These are phyloP conservation scores for Hofmannophila pseudospretella DNA, from an alignment of 2,888 invertebrate species.

Conservation along the genomic window DNA sequence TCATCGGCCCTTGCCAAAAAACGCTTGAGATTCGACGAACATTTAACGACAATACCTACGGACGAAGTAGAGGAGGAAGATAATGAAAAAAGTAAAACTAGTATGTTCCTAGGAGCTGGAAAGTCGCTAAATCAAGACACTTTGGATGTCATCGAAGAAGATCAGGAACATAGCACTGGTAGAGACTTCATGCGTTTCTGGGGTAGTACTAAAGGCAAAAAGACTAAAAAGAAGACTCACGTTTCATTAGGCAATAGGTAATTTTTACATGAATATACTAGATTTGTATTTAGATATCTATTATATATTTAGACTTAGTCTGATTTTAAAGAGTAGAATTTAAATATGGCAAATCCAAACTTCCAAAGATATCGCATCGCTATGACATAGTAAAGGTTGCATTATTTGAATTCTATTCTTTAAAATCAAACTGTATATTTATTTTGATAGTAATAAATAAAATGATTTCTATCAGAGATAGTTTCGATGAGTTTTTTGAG, in stretches of 20 bases:
- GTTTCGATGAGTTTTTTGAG: no score
- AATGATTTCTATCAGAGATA: no score
- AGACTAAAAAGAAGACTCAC: conserved; percentile 31
- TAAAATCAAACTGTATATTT: no score
- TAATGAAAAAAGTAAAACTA: conserved; percentile 8
- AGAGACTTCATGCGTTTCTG: conserved; percentile 47
- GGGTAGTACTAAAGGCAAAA: conserved; percentile 31
- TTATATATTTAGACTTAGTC: no score
- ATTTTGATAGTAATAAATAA: no score
- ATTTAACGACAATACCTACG: conserved; percentile 31
- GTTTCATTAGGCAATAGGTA: background rate
- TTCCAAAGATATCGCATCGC: no score
- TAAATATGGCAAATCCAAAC: no score
- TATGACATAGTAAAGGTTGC: no score
- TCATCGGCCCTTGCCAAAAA: conserved; percentile 19
- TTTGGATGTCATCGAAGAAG: conserved; percentile 18
- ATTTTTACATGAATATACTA: no score
- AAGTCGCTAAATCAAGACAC: conserved; percentile 18
- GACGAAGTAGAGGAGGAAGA: conserved; percentile 13
- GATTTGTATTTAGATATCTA: no score
- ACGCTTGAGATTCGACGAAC: conserved; percentile 49
- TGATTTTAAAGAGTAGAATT: no score
- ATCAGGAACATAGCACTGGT: conserved; percentile 20
- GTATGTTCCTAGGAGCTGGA: conserved; percentile 7
- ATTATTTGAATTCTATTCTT: no score